Evolutionary conservation across 2,113 vertebrate species (phyloP), one percentile per base, ranked within the genome.

Genomic region (Edolisoma coerulescens): DNA sequence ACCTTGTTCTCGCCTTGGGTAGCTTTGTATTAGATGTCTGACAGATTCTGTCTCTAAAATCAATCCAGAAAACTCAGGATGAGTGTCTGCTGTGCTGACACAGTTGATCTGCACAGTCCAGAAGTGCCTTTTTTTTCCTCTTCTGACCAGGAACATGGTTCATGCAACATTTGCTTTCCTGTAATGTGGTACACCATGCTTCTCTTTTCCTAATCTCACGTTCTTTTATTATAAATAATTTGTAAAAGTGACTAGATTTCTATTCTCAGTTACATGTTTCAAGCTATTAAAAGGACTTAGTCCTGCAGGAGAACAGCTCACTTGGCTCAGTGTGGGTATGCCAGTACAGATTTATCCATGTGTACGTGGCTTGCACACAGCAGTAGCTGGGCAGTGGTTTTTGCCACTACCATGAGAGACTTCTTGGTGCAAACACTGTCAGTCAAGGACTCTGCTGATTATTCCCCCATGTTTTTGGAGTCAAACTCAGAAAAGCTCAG

Each of bases 1-100:
- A n/a, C 45, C 59, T 69, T 39, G 30, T n/a, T 84, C n/a, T n/a
- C 0, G 0, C 5, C 2, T 49, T 73, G 45, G 13, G 32, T 13
- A 35, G 33, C 14, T 75, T 85, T 83, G 19, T 35, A 19, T 54
- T 52, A 26, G 9, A n/a, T 22, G 5, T 47, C 44, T 83, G 67
- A 65, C 49, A 71, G 65, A 37, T 59, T 75, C 35, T 15, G 7
- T 30, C 32, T 60, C 42, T 71, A 53, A 91, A 91, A 78, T 75
- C 56, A 82, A 21, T 26, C 26, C 65, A 60, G 71, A 90, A 79
- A 56, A 26, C 32, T 50, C 22, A 33, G 24, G 35, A 68, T 12
- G n/a, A 70, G 30, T 27, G 24, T 49, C 30, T 61, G 1, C 77
- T 57, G 22, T 33, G 9, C 69, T 57, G 53, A 19, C 47, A 49